Percentiles rank a stretch among this genome's conserved stretches.
Evolutionary conservation across 2,113 vertebrate species (phyloP).

Genomic region (Tupaia chinensis): DNA sequence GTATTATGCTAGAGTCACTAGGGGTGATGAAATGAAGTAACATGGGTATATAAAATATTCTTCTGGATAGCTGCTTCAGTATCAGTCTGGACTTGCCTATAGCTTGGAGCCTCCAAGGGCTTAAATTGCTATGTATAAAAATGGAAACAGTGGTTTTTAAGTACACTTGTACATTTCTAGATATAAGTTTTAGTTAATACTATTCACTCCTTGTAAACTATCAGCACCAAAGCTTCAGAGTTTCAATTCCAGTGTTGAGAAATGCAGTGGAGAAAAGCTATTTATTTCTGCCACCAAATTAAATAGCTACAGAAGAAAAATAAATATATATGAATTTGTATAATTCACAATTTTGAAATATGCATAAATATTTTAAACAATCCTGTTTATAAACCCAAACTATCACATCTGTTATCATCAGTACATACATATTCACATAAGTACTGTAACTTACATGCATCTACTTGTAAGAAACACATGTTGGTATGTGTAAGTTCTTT

Average conservation of each 20-base stretch:
- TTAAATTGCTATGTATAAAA: constrained; percentile 46
- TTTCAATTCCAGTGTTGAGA: neutral
- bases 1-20: neutral
- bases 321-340: neutral
- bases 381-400: constrained; percentile 37
- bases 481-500: neutral
- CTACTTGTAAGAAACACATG: neutral
- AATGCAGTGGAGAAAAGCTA: neutral
- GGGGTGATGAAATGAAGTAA: neutral
- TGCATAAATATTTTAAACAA: neutral
- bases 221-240: neutral
- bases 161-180: neutral
- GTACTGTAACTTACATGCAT: neutral
- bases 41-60: neutral
- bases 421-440: neutral
- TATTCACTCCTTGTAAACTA: constrained; percentile 37
- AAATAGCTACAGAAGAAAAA: constrained; percentile 16
- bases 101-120: neutral
- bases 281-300: constrained; percentile 21
- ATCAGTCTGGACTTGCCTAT: neutral
- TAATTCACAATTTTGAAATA: constrained; percentile 10
- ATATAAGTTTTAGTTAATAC: constrained; percentile 53
- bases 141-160: constrained; percentile 26
- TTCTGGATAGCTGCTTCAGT: neutral
- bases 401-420: neutral